Evolutionary conservation across 1,140 invertebrate genomes (phyloP), one percentile per base, ranked within the genome.

Genomic region (Pseudomyrmex gracilis): DNA sequence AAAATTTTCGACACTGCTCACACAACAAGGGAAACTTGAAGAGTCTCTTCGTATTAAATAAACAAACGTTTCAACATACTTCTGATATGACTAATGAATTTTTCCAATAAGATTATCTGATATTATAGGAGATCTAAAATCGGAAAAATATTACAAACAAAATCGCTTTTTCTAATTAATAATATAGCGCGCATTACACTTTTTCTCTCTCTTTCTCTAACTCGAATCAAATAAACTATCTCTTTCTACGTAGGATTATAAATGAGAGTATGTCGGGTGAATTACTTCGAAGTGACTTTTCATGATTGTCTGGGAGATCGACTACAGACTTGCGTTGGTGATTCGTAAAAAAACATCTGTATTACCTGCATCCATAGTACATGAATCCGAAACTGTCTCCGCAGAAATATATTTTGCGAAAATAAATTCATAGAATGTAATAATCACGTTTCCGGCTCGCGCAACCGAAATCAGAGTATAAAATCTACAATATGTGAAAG

Each of bases 361-460:
- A 80, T 80, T 80, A 80, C 76, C 76, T 80, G 76, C 70, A 80
- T 80, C 53, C 64, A 70, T 45, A 78, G 64, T 78, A 78, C 53
- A 78, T 70, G 51, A 70, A 78, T 78, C 76, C 76, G 51, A 55
- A 34, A 70, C 20, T 57, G 34, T 78, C 5, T 34, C 51, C 76
- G 17, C 43, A 78, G 64, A 78, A 78, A 78, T 24, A 43, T 57
- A 47, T 78, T 76, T 76, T 78, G 64, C 64, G 34, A 78, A 78
- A 78, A 70, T 78, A 78, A 78, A 24, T 70, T 78, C 43, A 67
- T 64, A 64, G 12, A 45, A 34, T 55, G 22, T 68, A 24, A 47
- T 68, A 47, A 51, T 34, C 51, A 20, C 47, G 51, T 64, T 24
- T 76, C 45, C 24, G 24, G 47, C 12, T 76, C 22, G 34, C 45